A percentile compares a stretch with the other conserved stretches of the same genome.
Conservation (phyloP, 35 echinoderm and acorn worm species). For the Eucidaris tribuloides region DNA sequence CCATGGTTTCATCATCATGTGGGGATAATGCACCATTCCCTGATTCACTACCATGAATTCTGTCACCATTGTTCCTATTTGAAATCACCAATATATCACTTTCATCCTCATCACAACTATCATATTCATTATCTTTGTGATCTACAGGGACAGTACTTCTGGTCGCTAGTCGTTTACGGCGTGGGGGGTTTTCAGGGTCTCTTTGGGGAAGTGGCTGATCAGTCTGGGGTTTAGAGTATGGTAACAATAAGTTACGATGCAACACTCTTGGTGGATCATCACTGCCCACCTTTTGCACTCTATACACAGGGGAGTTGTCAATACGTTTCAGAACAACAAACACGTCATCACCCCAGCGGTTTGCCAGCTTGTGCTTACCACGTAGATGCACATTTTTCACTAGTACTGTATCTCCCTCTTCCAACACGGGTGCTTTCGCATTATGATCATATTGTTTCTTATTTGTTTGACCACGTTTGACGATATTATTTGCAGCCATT, state of each 20-base stretch:
- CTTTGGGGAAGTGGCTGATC: background rate
- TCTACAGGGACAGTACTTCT: too few relatives aligned
- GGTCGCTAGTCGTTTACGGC: too few relatives aligned
- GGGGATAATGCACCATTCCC: too few relatives aligned
- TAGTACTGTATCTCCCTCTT: background rate
- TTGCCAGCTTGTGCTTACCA: conserved; percentile 28
- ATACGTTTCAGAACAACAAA: background rate
- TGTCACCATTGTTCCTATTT: too few relatives aligned
- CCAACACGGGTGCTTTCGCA: background rate
- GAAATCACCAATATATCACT: too few relatives aligned
- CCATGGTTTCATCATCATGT: too few relatives aligned
- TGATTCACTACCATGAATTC: too few relatives aligned
- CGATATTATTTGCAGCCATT: background rate
- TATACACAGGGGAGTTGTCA: background rate
- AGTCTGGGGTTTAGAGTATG: too few relatives aligned
- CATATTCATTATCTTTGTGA: too few relatives aligned
- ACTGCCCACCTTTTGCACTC: background rate
- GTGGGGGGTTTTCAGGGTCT: background rate
- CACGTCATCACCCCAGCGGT: conserved; percentile 1
- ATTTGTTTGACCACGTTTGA: background rate
- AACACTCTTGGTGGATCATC: background rate
- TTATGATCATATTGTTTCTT: conserved; percentile 12
- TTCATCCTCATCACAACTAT: too few relatives aligned
- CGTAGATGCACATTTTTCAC: conserved; percentile 38
- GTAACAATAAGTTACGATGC: background rate